A percentile compares a stretch with the other conserved stretches of the same genome.
phyloP scores from a whole-genome alignment of 2,113 vertebrate genomes.

The Forbesichthys agassizii region DNA sequence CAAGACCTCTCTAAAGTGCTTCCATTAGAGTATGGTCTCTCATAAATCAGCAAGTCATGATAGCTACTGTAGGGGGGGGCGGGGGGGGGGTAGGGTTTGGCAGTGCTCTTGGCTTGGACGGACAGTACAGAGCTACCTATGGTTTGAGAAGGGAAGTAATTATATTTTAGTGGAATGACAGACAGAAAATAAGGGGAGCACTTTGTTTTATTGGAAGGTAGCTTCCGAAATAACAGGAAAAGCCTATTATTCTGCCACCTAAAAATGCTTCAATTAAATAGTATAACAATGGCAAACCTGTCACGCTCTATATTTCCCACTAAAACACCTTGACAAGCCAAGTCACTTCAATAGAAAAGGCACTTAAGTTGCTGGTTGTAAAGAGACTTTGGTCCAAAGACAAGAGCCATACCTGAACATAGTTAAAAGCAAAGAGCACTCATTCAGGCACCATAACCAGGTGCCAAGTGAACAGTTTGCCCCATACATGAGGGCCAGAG shows the following conservation, averaged over 20 bases:
- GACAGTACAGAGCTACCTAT: too few relatives aligned
- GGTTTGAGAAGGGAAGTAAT: background rate
- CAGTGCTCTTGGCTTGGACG: slow-evolving; percentile 36
- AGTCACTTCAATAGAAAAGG: slow-evolving; percentile 45
- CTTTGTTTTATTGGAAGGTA: background rate
- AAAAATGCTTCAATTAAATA: background rate
- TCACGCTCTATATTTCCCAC: slow-evolving; percentile 15
- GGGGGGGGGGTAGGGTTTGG: slow-evolving; percentile 11
- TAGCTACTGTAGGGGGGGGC: slow-evolving; percentile 23
- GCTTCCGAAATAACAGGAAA: slow-evolving; percentile 21
- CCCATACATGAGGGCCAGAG: slow-evolving; percentile 19
- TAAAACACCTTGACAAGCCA: slow-evolving; percentile 34
- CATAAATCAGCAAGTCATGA: slow-evolving; percentile 3
- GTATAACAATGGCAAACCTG: background rate
- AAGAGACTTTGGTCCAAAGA: slow-evolving; percentile 56
- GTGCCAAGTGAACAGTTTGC: slow-evolving; percentile 28
- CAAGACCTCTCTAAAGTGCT: slow-evolving; percentile 53
- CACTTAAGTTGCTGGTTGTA: slow-evolving; percentile 60
- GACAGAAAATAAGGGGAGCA: background rate
- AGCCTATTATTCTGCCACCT: slow-evolving; percentile 4
- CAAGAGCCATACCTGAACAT: background rate
- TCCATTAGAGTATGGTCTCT: slow-evolving; percentile 15
- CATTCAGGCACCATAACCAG: background rate
- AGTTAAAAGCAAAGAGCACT: background rate
- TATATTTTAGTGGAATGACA: background rate